Conservation (phyloP, 2,888 invertebrate genomes). For the Metalampra italica region DNA sequence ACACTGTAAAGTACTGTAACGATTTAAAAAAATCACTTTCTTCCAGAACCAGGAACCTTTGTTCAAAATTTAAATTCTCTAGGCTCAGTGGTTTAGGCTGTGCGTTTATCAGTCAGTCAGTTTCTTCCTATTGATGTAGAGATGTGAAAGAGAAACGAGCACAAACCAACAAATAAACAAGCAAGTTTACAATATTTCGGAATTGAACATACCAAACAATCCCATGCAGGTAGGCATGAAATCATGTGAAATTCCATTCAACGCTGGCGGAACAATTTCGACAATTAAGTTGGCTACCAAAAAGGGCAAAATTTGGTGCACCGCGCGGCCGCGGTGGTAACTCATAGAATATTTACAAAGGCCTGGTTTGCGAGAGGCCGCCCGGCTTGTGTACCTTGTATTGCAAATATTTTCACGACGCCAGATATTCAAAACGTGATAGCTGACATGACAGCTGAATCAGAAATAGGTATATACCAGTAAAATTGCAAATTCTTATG, state of each 20-base stretch:
- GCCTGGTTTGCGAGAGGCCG: slow-evolving; percentile 4
- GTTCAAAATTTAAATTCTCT: no score
- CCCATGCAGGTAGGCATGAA: neutral
- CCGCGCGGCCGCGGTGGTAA: slow-evolving; percentile 1
- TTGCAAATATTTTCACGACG: slow-evolving; percentile 1
- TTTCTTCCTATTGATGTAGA: no score
- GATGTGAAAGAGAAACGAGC: no score
- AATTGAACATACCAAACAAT: neutral
- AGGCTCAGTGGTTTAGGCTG: no score
- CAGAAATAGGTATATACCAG: neutral
- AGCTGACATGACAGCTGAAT: neutral
- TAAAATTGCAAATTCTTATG: no score
- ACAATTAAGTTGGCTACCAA: slow-evolving; percentile 6
- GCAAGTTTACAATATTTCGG: no score
- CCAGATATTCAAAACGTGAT: neutral
- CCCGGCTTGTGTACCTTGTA: neutral
- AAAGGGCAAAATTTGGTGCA: neutral
- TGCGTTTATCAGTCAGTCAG: no score
- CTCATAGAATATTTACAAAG: slow-evolving; percentile 21
- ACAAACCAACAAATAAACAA: no score
- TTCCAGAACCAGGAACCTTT: no score
- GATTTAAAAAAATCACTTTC: no score
- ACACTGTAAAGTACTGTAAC: no score
- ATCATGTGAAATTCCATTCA: neutral
- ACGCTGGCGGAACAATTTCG: neutral